Conservation (phyloP, 2,888 invertebrate species). For the Alviniconcha strummeri region DNA sequence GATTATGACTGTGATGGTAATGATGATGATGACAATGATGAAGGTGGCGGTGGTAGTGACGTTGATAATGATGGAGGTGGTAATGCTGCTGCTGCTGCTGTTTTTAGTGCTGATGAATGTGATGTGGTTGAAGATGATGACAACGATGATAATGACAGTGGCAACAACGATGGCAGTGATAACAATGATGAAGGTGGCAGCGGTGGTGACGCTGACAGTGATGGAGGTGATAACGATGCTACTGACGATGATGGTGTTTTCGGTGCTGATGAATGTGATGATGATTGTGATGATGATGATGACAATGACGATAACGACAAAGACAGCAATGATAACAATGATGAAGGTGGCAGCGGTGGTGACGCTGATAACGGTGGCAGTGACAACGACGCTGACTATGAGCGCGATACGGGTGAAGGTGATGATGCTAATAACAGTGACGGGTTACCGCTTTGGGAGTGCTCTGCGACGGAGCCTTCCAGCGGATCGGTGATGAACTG, state of each 20-base stretch:
- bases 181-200: too few relatives aligned
- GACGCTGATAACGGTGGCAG: background rate
- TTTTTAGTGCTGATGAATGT: conserved; percentile 21
- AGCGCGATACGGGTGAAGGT: background rate
- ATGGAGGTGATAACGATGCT: background rate
- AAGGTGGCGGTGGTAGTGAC: too few relatives aligned
- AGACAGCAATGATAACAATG: background rate
- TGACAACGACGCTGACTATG: background rate
- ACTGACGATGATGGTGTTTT: background rate
- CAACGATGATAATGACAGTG: background rate
- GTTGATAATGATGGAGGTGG: background rate
- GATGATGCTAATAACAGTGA: too few relatives aligned
- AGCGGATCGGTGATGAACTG: conserved; percentile 78
- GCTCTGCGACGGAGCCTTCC: conserved; percentile 87
- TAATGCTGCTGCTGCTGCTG: conserved; percentile 1
- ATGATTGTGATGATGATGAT: background rate
- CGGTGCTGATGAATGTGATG: background rate
- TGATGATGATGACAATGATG: too few relatives aligned
- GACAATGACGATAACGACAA: background rate
- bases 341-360: background rate
- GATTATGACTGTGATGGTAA: too few relatives aligned
- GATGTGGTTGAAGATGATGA: conserved; percentile 11
- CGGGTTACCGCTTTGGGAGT: conserved; percentile 77
- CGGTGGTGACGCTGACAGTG: background rate
- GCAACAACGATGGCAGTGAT: too few relatives aligned